A percentile compares a stretch with the other conserved stretches of the same genome.
These are phyloP conservation scores for Drosophila mimetica DNA, from an alignment of 2,888 invertebrate species.

Conservation along the genomic window DNA sequence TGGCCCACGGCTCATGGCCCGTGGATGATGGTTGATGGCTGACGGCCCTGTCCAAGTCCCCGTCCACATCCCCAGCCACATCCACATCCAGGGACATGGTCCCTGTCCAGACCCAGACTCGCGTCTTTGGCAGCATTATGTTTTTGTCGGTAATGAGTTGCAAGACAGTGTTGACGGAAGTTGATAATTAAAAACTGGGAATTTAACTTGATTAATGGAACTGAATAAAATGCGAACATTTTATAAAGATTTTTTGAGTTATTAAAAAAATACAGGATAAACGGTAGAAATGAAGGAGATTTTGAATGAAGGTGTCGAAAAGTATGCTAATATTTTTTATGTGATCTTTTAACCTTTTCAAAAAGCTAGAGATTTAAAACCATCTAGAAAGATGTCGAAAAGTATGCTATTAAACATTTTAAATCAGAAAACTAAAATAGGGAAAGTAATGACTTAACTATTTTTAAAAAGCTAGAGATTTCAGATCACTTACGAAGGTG, in stretches of 20 bases:
- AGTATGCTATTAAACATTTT: neutral
- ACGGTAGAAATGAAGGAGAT: too few species aligned
- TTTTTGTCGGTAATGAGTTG: slow-evolving; percentile 44
- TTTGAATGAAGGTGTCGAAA: too few species aligned
- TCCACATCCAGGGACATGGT: slow-evolving; percentile 33
- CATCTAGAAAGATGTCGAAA: neutral
- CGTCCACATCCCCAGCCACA: neutral
- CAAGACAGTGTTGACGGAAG: slow-evolving; percentile 9
- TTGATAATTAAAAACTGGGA: neutral
- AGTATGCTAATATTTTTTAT: too few species aligned
- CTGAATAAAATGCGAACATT: too few species aligned
- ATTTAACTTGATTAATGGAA: too few species aligned
- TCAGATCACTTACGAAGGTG: neutral
- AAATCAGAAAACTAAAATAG: too few species aligned
- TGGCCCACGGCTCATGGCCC: slow-evolving; percentile 28
- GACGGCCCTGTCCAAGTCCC: neutral
- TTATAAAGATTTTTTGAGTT: too few species aligned
- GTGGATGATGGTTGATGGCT: too few species aligned
- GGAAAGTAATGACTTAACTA: too few species aligned
- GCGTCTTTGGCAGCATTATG: slow-evolving; percentile 35
- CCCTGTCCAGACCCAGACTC: slow-evolving; percentile 35
- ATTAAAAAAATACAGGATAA: too few species aligned
- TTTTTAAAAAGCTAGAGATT: too few species aligned
- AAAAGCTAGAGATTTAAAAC: neutral
- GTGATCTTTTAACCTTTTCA: too few species aligned